A percentile compares a stretch with the other conserved stretches of the same genome.
Evolutionary conservation across 2,888 invertebrate species (phyloP).

Genomic region (Netelia inedita): DNA sequence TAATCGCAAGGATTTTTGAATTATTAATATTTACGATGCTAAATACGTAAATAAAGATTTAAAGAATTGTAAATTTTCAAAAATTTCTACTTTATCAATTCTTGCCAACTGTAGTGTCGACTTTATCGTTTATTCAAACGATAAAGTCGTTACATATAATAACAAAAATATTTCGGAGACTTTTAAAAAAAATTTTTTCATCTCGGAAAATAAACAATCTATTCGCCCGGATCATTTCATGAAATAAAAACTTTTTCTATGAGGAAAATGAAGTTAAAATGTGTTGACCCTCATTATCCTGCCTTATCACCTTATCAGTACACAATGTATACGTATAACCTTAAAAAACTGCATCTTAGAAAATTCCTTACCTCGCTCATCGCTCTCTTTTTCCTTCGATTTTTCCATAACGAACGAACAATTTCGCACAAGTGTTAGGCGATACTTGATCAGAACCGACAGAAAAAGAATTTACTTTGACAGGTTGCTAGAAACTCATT

Average conservation of each 20-base stretch:
- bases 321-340: neutral
- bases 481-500: neutral
- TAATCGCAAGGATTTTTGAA: too few species aligned
- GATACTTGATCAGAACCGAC: neutral
- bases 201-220: too few species aligned
- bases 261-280: neutral
- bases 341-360: neutral
- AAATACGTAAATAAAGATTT: too few species aligned
- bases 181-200: too few species aligned
- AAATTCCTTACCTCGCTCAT: constrained; percentile 44
- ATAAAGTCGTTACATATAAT: too few species aligned
- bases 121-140: too few species aligned
- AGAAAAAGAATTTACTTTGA: neutral
- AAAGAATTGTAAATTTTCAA: too few species aligned
- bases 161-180: too few species aligned
- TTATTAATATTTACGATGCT: too few species aligned
- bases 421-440: neutral
- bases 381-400: constrained; percentile 38
- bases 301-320: neutral
- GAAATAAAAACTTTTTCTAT: neutral
- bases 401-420: constrained; percentile 39
- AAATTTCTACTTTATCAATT: too few species aligned
- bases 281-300: neutral
- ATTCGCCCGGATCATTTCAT: neutral
- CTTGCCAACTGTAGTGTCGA: too few species aligned